These are phyloP conservation scores for Epinotia nisella DNA, from an alignment of 2,888 invertebrate species.

Conservation along the genomic window DNA sequence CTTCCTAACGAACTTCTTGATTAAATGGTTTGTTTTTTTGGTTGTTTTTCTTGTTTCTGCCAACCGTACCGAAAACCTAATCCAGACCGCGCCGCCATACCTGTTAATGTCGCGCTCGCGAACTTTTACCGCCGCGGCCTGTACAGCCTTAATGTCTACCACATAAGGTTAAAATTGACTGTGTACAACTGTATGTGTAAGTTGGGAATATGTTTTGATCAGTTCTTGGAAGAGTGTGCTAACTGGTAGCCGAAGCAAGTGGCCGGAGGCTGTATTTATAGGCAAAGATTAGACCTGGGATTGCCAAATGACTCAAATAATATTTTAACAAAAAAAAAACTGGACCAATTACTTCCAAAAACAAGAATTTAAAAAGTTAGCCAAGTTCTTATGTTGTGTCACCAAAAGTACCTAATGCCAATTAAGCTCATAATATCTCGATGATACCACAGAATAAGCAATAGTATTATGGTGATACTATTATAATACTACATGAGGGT, in stretches of 20 bases:
- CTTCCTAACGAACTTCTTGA: too few species aligned
- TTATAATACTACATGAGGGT: too few species aligned
- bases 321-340: neutral
- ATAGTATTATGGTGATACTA: too few species aligned
- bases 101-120: conserved; percentile 26
- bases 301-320: neutral
- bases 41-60: conserved; percentile 15
- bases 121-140: conserved; percentile 19
- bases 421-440: too few species aligned
- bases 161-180: neutral
- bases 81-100: conserved; percentile 36
- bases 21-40: neutral
- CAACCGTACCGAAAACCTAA: conserved; percentile 37
- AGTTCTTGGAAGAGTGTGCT: conserved; percentile 29
- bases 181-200: neutral
- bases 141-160: neutral
- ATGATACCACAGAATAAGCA: too few species aligned
- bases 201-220: conserved; percentile 25
- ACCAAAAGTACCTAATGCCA: neutral
- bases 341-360: neutral
- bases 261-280: conserved; percentile 21
- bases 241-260: conserved; percentile 14
- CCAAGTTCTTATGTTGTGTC: neutral
- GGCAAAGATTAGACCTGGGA: neutral
- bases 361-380: neutral